A percentile compares a stretch with the other conserved stretches of the same genome.
Conservation (phyloP, 2,888 invertebrate species). For the Drosophila nr. medialis region DNA sequence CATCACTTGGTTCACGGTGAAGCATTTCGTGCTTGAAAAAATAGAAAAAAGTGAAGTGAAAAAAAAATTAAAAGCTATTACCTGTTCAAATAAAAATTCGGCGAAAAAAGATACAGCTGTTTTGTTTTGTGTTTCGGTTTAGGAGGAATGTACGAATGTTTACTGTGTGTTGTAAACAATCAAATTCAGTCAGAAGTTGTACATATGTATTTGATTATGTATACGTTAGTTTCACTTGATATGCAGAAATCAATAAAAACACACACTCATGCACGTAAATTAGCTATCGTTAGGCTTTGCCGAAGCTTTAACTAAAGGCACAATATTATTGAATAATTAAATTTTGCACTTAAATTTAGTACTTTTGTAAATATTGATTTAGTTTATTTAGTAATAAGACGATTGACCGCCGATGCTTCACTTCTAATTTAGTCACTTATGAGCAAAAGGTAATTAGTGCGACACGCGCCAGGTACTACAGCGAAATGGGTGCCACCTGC, state of each 20-base stretch:
- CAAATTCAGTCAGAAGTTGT: conserved; percentile 28
- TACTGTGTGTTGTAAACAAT: conserved; percentile 45
- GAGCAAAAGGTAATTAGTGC: conserved; percentile 47
- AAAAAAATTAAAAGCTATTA: conserved; percentile 39
- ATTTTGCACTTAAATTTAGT: not conserved
- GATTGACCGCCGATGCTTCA: conserved; percentile 16
- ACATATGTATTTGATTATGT: conserved; percentile 9
- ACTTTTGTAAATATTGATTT: conserved; percentile 29
- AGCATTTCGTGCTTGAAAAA: conserved; percentile 25
- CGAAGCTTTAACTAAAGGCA: not conserved
- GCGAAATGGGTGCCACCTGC: conserved; percentile 72
- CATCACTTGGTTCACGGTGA: conserved; percentile 8
- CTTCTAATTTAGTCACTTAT: conserved; percentile 22
- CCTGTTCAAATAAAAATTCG: conserved; percentile 57
- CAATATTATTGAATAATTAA: not conserved
- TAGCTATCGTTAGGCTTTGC: not conserved
- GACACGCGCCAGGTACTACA: conserved; percentile 57
- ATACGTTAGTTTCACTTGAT: conserved; percentile 34
- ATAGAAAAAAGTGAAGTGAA: conserved; percentile 18
- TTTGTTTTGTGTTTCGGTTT: conserved; percentile 9
- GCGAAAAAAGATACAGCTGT: conserved; percentile 58
- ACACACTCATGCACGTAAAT: conserved; percentile 52
- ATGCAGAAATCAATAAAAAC: conserved; percentile 31
- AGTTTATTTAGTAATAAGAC: conserved; percentile 24
- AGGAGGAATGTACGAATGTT: conserved; percentile 33